Evolutionary conservation across 2,113 vertebrate species (phyloP), one percentile per base, ranked within the genome.

Genomic region (Tyrannus savana): DNA sequence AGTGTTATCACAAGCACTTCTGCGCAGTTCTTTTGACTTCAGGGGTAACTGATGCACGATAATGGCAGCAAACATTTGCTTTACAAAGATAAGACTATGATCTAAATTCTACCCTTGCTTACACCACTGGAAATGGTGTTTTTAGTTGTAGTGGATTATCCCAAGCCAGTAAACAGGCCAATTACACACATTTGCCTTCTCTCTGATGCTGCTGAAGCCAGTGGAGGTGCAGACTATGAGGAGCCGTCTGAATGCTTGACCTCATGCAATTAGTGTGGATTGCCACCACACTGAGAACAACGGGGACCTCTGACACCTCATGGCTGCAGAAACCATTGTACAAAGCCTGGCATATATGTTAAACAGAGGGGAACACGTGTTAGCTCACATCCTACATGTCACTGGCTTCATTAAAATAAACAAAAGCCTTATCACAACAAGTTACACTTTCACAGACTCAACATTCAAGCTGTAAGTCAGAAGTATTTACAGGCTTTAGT

Each of bases 401-500:
- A 19, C 63, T 13, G 14, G 7, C 28, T 42, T 53, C 73, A 3
- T n/a, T 35, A 62, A 64, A 92, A 84, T 11, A 96, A 97, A 96
- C 85, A 93, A 97, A 95, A 88, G 53, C 94, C 35, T 91, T 8
- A 84, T 74, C 91, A 86, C 93, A 80, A 95, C 30, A 69, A 88
- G 82, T 69, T 63, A 49, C 94, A 84, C 76, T 90, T 71, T 19
- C 78, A 47, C 95, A 96, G 95, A 72, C 80, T 77, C 84, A 84
- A 37, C 82, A 10, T 66, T 88, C 91, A 68, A 90, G 84, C 96
- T 96, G 74, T 21, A 83, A 97, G 87, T 69, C 37, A 4, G 59
- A 76, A 97, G 96, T 49, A 89, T 98, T 97, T 97, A 92, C 77
- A 87, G 91, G 96, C 95, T 95, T 82, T 80, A 86, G 84, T 80